Conservation (phyloP, 1,140 invertebrate genomes). For the Protaetia brevitarsis region DNA sequence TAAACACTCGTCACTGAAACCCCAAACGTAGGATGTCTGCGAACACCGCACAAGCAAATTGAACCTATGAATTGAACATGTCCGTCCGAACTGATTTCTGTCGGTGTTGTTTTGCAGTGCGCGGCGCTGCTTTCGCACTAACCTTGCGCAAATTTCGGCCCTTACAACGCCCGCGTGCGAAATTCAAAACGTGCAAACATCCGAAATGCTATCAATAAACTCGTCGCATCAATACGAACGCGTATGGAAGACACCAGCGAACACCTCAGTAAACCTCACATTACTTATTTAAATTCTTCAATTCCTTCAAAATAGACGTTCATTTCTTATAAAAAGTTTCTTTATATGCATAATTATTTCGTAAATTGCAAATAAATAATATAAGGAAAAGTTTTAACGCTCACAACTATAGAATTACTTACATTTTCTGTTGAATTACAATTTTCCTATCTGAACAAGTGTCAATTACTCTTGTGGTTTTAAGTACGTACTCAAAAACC, state of each 20-base stretch:
- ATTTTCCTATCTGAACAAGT: background rate
- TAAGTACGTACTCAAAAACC: background rate
- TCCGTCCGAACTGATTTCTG: slow-evolving; percentile 31
- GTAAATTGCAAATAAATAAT: too few relatives aligned
- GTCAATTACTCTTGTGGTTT: background rate
- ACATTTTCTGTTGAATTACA: too few relatives aligned
- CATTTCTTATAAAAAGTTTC: too few relatives aligned
- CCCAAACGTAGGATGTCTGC: slow-evolving; percentile 23
- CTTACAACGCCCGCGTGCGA: slow-evolving; percentile 8
- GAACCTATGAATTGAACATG: slow-evolving; percentile 42
- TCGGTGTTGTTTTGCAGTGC: slow-evolving; percentile 11
- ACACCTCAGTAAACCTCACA: too few relatives aligned
- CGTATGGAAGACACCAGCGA: too few relatives aligned
- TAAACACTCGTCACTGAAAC: slow-evolving; percentile 29
- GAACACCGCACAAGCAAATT: slow-evolving; percentile 30
- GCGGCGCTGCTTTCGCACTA: slow-evolving; percentile 15
- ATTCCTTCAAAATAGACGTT: too few relatives aligned
- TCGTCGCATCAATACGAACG: too few relatives aligned
- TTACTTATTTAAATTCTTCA: too few relatives aligned
- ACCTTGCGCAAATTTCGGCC: slow-evolving; percentile 18
- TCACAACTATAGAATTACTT: too few relatives aligned
- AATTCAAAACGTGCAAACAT: background rate
- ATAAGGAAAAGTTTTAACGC: too few relatives aligned
- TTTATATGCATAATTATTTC: too few relatives aligned
- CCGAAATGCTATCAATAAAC: background rate